Percentiles rank a stretch among this genome's conserved stretches.
phyloP scores from a whole-genome alignment of 1,140 invertebrate species.

The Heliconius hewitsoni region DNA sequence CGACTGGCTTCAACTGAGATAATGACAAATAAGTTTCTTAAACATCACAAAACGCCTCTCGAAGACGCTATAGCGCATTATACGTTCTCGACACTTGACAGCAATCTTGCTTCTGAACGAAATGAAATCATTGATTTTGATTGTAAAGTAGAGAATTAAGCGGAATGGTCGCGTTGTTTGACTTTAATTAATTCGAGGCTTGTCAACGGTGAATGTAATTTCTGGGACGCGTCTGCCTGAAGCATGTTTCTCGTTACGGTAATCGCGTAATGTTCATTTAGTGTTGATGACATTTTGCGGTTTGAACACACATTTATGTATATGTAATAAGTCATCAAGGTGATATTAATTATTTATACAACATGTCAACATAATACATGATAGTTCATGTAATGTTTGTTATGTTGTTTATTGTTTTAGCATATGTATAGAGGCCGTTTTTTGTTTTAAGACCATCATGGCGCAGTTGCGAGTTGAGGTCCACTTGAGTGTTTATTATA shows the following conservation, averaged over 20 bases:
- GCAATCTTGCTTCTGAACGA: constrained; percentile 27
- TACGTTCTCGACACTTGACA: neutral
- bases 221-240: constrained; percentile 65
- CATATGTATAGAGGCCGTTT: neutral
- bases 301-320: constrained; percentile 21
- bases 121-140: constrained; percentile 75
- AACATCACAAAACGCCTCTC: neutral
- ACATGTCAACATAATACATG: neutral
- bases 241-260: constrained; percentile 71
- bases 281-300: constrained; percentile 38
- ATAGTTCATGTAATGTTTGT: neutral
- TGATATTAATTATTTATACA: constrained; percentile 23
- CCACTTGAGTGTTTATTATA: too few relatives aligned
- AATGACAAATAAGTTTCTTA: neutral
- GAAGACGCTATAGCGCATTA: neutral
- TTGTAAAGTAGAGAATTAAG: constrained; percentile 70
- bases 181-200: constrained; percentile 79
- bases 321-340: constrained; percentile 25
- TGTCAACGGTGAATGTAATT: constrained; percentile 76
- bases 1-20: too few relatives aligned
- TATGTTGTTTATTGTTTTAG: neutral
- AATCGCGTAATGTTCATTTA: constrained; percentile 68
- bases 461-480: too few relatives aligned
- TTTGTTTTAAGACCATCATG: too few relatives aligned
- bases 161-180: constrained; percentile 75